Evolutionary conservation across 2,113 vertebrate species (phyloP), one percentile per base, ranked within the genome.

Genomic region (Brachypodius melanocephalos): DNA sequence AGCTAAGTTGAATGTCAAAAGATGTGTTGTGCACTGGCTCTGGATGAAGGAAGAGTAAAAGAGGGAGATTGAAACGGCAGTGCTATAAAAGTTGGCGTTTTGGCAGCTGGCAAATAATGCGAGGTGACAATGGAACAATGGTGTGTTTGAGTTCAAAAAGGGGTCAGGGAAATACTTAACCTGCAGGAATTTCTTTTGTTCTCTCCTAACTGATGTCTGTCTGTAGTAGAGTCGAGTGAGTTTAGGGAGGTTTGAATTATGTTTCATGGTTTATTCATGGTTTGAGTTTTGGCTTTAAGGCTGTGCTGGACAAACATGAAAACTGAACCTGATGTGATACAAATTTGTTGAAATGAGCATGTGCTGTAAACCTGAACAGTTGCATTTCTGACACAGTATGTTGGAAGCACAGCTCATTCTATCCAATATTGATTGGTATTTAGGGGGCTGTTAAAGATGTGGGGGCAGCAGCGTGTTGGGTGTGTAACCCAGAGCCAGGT

Each of bases 391-490:
- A 10, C 21, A 4, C 1, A 1, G 17, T 3, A 0, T 19, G n/a
- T 26, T 58, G 31, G 62, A 34, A 68, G 12, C 46, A 31, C 51
- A 65, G n/a, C 45, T 73, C 12, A 0, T 26, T 9, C 38, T 32
- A 0, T 17, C n/a, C 48, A 4, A 0, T 9, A 3, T 0, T 51
- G 21, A 1, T 18, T 81, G 2, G 1, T 28, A 1, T 14, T 82
- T 48, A 11, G 31, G 34, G 52, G 42, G 17, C 72, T 65, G 34
- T 7, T 26, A 18, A 17, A n/a, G 29, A 0, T 28, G 18, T 62
- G 42, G 36, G 10, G 63, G 36, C 31, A 55, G 5, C 15, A 58
- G 42, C 16, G 3, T 7, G 20, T 28, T 74, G 19, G 4, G 14
- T 36, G 31, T 63, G 28, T 38, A 2, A 10, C 3, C 15, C 9